Base-by-base conservation (phyloP, 2,797 vertebrate genomes). In the Crenichthys baileyi region DNA sequence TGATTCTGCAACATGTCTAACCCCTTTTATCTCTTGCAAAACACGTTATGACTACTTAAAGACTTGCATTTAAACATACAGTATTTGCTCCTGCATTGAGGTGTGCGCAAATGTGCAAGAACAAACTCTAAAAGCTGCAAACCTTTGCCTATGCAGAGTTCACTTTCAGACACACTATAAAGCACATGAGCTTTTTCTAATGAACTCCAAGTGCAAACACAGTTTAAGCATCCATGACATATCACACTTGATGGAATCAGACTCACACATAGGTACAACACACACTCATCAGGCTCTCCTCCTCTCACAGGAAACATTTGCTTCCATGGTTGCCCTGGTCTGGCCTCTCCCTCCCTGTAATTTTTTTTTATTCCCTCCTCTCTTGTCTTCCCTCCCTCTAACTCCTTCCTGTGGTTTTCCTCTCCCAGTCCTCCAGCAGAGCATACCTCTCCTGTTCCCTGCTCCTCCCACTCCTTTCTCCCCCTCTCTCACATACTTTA, bases 351-450 rank as follows among this genome's bases (percentile, higher is more conserved):
- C 87, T 89, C 85, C 67, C 75, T 76, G 15, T 65, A 75, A 70
- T 77, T 77, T 84, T 79, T 83, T 78, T 75, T 72, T 71, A 41
- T 79, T 70, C 70, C 81, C 73, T 48, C 26, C 79, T 71, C 78
- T 73, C 84, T 78, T 63, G 51, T 8, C 56, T 65, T 82, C 84
- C 75, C 83, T 87, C 85, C 61, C 82, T 87, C 91, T 75, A 44
- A 24, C 87, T 85, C 86, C 83, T 88, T 90, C 86, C 87, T 89
- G 90, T 85, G 89, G 90, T 92, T 92, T 91, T 92, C 91, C 88
- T 94, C 87, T 89, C 86, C 88, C 88, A 87, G 85, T 93, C 80
- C 91, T 92, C 91, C 90, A 92, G 88, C 88, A 81, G 85, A 92
- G 88, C 91, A 92, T 90, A 92, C 92, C 90, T 92, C 90, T 91